A percentile compares a stretch with the other conserved stretches of the same genome.
Evolutionary conservation across 2,113 vertebrate species (phyloP).

Genomic region (Phyllostomus discolor): DNA sequence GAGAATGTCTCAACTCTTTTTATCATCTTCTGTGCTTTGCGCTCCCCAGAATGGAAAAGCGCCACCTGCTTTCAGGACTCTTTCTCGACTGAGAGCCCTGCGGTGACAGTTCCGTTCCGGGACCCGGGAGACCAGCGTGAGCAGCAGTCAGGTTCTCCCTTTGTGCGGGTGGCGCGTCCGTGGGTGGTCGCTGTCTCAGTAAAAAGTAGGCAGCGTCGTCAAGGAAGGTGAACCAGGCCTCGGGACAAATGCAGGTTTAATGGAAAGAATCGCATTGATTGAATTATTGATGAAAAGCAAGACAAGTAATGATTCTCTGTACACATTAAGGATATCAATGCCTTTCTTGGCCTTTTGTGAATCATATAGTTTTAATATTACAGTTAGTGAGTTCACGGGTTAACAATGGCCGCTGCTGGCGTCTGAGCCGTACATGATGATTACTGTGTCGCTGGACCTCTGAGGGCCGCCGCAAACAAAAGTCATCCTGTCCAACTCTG

Average conservation of each 20-base stretch:
- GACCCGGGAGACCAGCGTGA: neutral
- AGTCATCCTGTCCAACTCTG: no score
- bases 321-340: neutral
- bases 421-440: rapidly evolving
- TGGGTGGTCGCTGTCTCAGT: neutral
- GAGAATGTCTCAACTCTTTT: neutral
- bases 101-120: rapidly evolving
- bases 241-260: no score
- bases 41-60: neutral
- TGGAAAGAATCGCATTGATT: neutral
- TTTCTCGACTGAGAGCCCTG: no score
- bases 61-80: no score
- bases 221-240: neutral
- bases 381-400: neutral
- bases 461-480: no score
- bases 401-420: no score
- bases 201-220: neutral
- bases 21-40: neutral
- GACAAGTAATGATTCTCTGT: neutral
- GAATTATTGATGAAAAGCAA: neutral
- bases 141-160: neutral
- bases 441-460: no score
- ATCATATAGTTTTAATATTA: neutral
- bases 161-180: neutral
- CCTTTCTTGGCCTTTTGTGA: neutral